Evolutionary conservation across 1,140 invertebrate genomes (phyloP).

Genomic region (Hestina assimilis): DNA sequence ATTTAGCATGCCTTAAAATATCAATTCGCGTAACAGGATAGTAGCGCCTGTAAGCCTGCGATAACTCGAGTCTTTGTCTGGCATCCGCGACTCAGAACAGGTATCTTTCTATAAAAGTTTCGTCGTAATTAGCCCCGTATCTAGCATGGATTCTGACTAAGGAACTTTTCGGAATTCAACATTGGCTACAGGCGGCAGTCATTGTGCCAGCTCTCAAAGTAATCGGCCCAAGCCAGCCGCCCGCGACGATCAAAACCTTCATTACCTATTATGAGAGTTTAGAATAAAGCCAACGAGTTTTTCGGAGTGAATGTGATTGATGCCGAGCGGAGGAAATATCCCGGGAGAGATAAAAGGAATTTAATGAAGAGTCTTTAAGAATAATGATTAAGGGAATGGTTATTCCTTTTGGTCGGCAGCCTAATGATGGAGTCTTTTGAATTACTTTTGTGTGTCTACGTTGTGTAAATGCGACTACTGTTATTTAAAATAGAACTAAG

Average conservation of each 20-base stretch:
- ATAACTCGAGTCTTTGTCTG: constrained; percentile 73
- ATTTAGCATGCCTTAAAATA: constrained; percentile 32
- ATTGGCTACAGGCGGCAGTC: constrained; percentile 66
- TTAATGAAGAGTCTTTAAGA: constrained; percentile 78
- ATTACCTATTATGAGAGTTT: constrained; percentile 78
- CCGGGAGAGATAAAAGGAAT: constrained; percentile 77
- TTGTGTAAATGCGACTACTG: constrained; percentile 53
- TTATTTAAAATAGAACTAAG: constrained; percentile 48
- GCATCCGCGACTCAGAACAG: constrained; percentile 61
- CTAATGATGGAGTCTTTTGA: constrained; percentile 72
- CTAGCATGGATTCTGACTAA: constrained; percentile 69
- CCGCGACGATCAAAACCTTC: constrained; percentile 72
- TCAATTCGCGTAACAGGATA: constrained; percentile 32
- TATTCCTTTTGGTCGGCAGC: constrained; percentile 70
- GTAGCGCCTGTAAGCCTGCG: constrained; percentile 58
- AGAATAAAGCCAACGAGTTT: constrained; percentile 78
- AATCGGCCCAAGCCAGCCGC: constrained; percentile 70
- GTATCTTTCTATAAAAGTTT: constrained; percentile 77
- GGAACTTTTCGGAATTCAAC: constrained; percentile 72
- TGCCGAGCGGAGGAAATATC: constrained; percentile 74
- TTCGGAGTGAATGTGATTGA: constrained; percentile 77
- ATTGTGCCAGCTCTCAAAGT: constrained; percentile 73
- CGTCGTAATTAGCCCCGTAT: constrained; percentile 72
- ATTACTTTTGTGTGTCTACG: constrained; percentile 64
- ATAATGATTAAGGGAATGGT: constrained; percentile 77